Evolutionary conservation across 30 jellyfish, hydroid and myxozoan species (phyloP), one percentile per base, ranked within the genome.

Genomic region (Aurelia coerulea): DNA sequence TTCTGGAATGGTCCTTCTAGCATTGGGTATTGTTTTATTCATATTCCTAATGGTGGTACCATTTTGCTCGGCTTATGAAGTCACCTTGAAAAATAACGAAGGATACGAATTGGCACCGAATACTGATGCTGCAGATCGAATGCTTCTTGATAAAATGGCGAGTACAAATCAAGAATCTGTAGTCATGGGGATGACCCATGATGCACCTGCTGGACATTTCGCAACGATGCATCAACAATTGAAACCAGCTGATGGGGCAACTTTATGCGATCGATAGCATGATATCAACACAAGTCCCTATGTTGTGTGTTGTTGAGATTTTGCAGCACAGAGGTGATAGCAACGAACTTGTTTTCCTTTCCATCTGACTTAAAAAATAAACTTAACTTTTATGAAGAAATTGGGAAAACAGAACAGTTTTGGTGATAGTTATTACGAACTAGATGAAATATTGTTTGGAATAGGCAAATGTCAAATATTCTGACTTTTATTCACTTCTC

Each of bases 181-280:
- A 78, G 91, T 73, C 74, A 79, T 66, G 90, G 96, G 74, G 37
- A 79, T 49, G 62, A 60, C 68, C 14, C 65, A 64, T 6, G 69
- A 72, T 18, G 68, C 91, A 88, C 96, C 96, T 88, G 96, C 91
- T 50, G 72, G 73, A 16, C 46, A 54, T 12, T 88, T 88, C 58
- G 70, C 91, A 31, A 46, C 76, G 14, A 53, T 88, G 41, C 96
- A 78, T 35, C 90, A 68, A 17, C 90, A 78, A 37, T 85, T 88
- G 17, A 54, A 59, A 62, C 91, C 96, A 2, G n/a, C 76, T 64
- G 90, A 82, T 82, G 91, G 70, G 35, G 35, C 14, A 46, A 46
- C 15, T 46, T 46, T 46, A 46, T 14, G 56, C 15, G 56, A 46
- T 46, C 56, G 56, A 46, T 46, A 46, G 8, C 14, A 46, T 46